Evolutionary conservation across 2,888 invertebrate genomes (phyloP).

Genomic region (Tinea pellionella): DNA sequence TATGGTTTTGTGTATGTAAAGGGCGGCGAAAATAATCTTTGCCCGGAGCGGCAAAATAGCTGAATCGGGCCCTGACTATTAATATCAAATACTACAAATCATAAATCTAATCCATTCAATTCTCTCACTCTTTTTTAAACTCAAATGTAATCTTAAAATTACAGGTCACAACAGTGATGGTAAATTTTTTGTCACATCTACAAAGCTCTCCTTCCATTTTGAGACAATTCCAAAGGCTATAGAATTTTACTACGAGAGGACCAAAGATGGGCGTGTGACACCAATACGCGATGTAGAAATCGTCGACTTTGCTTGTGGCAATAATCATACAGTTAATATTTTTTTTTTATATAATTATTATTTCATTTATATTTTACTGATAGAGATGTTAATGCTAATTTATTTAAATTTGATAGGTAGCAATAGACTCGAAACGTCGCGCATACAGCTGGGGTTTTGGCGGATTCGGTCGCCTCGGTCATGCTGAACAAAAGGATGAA

Average conservation of each 20-base stretch:
- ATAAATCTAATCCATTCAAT: too few relatives aligned
- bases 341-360: background rate
- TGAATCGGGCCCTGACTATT: too few relatives aligned
- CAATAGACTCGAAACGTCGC: conserved; percentile 88
- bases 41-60: too few relatives aligned
- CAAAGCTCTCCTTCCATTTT: conserved; percentile 87
- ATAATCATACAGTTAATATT: conserved; percentile 83
- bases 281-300: conserved; percentile 89
- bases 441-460: conserved; percentile 97
- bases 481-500: conserved; percentile 93
- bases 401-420: conserved; percentile 64
- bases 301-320: conserved; percentile 90
- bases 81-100: too few relatives aligned
- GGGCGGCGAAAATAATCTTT: too few relatives aligned
- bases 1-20: too few relatives aligned
- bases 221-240: conserved; percentile 88
- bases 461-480: conserved; percentile 92
- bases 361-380: background rate
- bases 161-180: conserved; percentile 93
- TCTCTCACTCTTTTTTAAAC: too few relatives aligned
- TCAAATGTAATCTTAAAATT: background rate
- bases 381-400: background rate
- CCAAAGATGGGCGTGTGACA: conserved; percentile 84
- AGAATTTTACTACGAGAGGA: conserved; percentile 87
- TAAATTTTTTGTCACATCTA: conserved; percentile 91